Percentiles rank a stretch among this genome's conserved stretches.
Evolutionary conservation across 2,888 invertebrate genomes (phyloP).

Genomic region (Tyria jacobaeae): DNA sequence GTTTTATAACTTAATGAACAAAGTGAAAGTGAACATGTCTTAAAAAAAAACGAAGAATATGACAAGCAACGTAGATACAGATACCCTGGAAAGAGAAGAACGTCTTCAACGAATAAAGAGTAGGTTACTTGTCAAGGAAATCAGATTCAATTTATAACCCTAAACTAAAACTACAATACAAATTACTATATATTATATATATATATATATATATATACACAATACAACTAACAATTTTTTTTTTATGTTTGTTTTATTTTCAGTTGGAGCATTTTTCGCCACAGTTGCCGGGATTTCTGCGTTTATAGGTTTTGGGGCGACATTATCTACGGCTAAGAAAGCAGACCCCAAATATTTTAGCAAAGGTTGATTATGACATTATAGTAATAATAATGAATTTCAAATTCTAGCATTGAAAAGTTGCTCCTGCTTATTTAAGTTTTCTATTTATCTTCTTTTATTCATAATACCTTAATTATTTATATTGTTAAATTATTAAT

Average conservation of each 20-base stretch:
- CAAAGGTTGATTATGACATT: slow-evolving; percentile 79
- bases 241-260: slow-evolving; percentile 41
- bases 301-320: slow-evolving; percentile 92
- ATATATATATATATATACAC: too few relatives aligned
- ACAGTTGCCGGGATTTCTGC: slow-evolving; percentile 92
- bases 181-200: too few relatives aligned
- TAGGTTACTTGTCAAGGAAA: slow-evolving; percentile 39
- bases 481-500: too few relatives aligned
- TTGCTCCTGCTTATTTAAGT: not conserved
- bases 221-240: too few relatives aligned
- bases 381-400: too few relatives aligned
- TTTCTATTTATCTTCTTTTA: slow-evolving; percentile 32
- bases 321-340: slow-evolving; percentile 92
- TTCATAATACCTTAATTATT: not conserved
- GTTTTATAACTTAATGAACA: not conserved
- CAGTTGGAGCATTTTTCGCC: slow-evolving; percentile 90
- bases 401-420: not conserved
- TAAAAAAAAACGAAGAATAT: slow-evolving; percentile 8
- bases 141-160: too few relatives aligned
- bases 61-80: slow-evolving; percentile 22
- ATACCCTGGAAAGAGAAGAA: slow-evolving; percentile 66
- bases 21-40: slow-evolving; percentile 4
- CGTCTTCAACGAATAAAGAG: slow-evolving; percentile 79
- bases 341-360: slow-evolving; percentile 92
- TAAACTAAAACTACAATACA: not conserved